Evolutionary conservation across 2,113 vertebrate species (phyloP).

Genomic region (Catharus minimus): DNA sequence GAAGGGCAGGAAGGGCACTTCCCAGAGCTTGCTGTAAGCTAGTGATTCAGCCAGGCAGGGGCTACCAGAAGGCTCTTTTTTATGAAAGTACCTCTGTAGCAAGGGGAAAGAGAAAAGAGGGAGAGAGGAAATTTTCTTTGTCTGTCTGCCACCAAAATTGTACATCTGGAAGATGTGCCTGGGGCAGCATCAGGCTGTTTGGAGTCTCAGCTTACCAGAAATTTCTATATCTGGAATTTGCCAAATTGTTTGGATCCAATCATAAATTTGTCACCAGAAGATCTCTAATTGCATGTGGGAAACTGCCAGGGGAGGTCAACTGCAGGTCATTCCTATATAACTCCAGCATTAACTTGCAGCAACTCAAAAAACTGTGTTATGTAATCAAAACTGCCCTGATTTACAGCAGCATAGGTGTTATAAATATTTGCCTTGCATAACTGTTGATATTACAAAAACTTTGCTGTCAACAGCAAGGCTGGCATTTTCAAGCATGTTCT

Average conservation of each 20-base stretch:
- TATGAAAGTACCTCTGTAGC: background rate
- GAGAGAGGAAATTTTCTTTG: background rate
- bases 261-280: background rate
- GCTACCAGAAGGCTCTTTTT: background rate
- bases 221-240: background rate
- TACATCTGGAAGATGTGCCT: background rate
- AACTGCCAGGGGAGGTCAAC: background rate
- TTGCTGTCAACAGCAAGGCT: background rate
- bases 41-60: background rate
- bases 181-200: background rate
- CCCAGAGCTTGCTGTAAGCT: background rate
- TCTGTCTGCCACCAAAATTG: background rate
- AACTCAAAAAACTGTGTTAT: background rate
- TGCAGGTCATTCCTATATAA: background rate
- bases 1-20: background rate
- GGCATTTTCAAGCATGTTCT: background rate
- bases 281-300: background rate
- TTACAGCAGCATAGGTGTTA: background rate
- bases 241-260: background rate
- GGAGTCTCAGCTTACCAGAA: background rate
- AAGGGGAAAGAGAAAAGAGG: background rate
- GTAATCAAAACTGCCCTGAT: background rate
- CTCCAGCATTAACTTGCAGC: background rate
- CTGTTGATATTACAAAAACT: background rate
- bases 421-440: slow-evolving; percentile 26